A percentile compares a stretch with the other conserved stretches of the same genome.
phyloP scores from a whole-genome alignment of 2,113 vertebrate species.

The Rhinogobius similis region DNA sequence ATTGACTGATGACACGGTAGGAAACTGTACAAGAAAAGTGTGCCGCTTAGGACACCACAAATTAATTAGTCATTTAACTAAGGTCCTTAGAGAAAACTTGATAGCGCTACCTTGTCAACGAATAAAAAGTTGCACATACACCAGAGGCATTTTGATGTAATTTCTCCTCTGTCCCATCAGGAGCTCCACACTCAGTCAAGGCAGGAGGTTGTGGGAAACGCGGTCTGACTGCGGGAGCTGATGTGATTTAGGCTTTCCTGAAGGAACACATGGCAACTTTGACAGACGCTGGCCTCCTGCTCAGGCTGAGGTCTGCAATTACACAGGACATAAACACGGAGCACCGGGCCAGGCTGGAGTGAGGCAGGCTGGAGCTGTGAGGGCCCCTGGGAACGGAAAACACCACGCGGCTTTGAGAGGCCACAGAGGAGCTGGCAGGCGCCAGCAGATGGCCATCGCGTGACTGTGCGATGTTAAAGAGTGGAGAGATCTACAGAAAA shows the following conservation, averaged over 20 bases:
- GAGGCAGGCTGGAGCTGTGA: slow-evolving; percentile 45
- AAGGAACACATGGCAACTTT: slow-evolving; percentile 62
- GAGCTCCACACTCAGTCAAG: slow-evolving; percentile 27
- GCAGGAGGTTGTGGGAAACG: slow-evolving; percentile 64
- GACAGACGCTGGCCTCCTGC: slow-evolving; percentile 72
- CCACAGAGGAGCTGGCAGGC: slow-evolving; percentile 59
- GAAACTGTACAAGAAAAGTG: too few relatives aligned
- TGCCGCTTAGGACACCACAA: too few relatives aligned
- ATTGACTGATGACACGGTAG: too few relatives aligned
- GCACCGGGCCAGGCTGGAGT: slow-evolving; percentile 41
- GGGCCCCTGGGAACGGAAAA: slow-evolving; percentile 63
- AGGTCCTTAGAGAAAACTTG: too few relatives aligned
- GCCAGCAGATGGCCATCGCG: slow-evolving; percentile 42
- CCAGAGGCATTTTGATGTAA: slow-evolving; percentile 51
- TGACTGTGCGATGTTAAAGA: slow-evolving; percentile 61
- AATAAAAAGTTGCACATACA: slow-evolving; percentile 23
- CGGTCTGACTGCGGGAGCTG: slow-evolving; percentile 49
- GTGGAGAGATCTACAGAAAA: slow-evolving; percentile 30
- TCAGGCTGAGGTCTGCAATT: slow-evolving; percentile 75
- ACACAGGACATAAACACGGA: slow-evolving; percentile 75
- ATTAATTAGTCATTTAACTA: too few relatives aligned
- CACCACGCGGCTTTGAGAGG: slow-evolving; percentile 42
- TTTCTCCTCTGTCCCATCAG: slow-evolving; percentile 56
- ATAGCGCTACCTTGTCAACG: slow-evolving; percentile 25
- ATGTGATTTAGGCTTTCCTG: slow-evolving; percentile 69